A percentile compares a stretch with the other conserved stretches of the same genome.
Evolutionary conservation across 2,888 invertebrate species (phyloP).

Genomic region (Andrena bucephala): DNA sequence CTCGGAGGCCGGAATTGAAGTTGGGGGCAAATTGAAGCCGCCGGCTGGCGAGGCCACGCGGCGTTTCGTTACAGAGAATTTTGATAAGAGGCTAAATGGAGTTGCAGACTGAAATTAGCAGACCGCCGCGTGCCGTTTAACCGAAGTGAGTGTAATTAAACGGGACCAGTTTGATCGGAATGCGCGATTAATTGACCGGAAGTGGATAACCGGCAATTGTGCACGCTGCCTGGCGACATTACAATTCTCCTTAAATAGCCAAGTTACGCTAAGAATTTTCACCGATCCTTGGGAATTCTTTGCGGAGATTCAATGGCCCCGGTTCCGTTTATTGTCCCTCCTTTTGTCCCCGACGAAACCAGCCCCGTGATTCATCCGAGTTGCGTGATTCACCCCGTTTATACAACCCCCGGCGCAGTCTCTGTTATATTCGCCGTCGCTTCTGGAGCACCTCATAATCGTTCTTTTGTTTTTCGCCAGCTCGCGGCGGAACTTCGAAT

Average conservation of each 20-base stretch:
- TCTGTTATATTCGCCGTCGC: neutral
- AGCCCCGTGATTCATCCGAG: neutral
- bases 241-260: neutral
- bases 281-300: too few species aligned
- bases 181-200: constrained; percentile 21
- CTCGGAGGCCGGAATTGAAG: constrained; percentile 9
- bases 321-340: too few species aligned
- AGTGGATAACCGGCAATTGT: neutral
- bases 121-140: constrained; percentile 4
- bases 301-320: too few species aligned
- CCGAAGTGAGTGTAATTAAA: constrained; percentile 1
- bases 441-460: constrained; percentile 24
- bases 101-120: constrained; percentile 21
- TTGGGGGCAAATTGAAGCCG: constrained; percentile 35
- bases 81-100: constrained; percentile 37
- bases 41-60: neutral
- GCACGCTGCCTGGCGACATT: neutral
- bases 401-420: neutral
- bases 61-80: constrained; percentile 19
- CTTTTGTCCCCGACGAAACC: too few species aligned
- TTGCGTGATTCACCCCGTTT: neutral
- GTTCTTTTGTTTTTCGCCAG: constrained; percentile 24
- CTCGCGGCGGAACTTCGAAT: constrained; percentile 39
- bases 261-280: too few species aligned
- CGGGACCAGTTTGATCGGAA: constrained; percentile 8